phyloP scores from a whole-genome alignment of 1,140 invertebrate species.

The Zophobas atratus region DNA sequence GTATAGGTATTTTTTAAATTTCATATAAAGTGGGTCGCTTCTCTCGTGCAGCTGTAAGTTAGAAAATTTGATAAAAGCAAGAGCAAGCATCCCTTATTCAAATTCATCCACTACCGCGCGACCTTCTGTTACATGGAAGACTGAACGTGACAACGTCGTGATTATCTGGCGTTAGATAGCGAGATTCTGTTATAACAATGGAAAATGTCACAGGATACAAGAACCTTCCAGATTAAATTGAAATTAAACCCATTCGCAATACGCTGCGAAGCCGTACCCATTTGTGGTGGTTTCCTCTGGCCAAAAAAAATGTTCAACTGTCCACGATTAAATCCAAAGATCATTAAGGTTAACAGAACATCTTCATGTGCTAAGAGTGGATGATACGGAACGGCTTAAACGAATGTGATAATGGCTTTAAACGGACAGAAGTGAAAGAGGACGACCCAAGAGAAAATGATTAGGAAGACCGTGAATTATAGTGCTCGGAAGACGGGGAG shows the following conservation, averaged over 20 bases:
- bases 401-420: slow-evolving; percentile 34
- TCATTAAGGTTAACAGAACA: background rate
- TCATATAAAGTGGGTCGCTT: no score
- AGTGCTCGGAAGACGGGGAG: background rate
- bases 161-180: slow-evolving; percentile 14
- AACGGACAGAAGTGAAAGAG: slow-evolving; percentile 24
- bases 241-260: background rate
- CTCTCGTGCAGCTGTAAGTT: no score
- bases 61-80: no score
- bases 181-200: slow-evolving; percentile 23
- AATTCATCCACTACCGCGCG: slow-evolving; percentile 2
- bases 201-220: slow-evolving; percentile 13
- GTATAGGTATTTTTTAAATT: no score
- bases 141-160: slow-evolving; percentile 20
- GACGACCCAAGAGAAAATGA: slow-evolving; percentile 36
- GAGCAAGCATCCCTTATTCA: slow-evolving; percentile 2
- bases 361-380: slow-evolving; percentile 12
- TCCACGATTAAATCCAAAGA: background rate
- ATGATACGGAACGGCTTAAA: slow-evolving; percentile 24
- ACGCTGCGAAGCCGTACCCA: background rate
- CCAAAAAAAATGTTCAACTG: slow-evolving; percentile 10
- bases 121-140: slow-evolving; percentile 14
- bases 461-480: slow-evolving; percentile 14
- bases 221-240: slow-evolving; percentile 10
- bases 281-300: background rate